Conservation (phyloP, 2,113 vertebrate species). For the Poecilia latipinna region DNA sequence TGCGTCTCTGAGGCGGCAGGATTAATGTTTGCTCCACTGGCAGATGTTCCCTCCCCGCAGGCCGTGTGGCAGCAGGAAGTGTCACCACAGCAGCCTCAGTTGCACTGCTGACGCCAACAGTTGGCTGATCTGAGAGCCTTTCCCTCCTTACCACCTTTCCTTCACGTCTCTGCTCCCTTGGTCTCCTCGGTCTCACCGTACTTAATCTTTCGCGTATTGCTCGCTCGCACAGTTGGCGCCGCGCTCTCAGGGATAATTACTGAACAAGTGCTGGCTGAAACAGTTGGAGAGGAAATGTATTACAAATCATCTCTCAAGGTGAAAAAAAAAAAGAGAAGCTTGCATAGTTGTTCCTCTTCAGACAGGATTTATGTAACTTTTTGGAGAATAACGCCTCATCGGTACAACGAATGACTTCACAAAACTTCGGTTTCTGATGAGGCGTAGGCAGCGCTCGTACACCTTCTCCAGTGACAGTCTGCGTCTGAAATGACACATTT, state of each 20-base stretch:
- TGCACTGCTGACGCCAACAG: constrained; percentile 50
- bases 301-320: constrained; percentile 38
- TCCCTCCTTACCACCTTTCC: constrained; percentile 28
- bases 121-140: constrained; percentile 61
- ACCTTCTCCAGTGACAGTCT: neutral
- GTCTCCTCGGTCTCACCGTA: constrained; percentile 33
- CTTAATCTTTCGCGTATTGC: constrained; percentile 55
- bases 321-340: neutral
- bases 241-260: constrained; percentile 61
- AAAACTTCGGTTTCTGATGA: neutral
- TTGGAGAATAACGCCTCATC: neutral
- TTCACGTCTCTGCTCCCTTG: constrained; percentile 25
- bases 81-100: constrained; percentile 47
- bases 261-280: constrained; percentile 33
- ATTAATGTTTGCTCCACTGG: constrained; percentile 58
- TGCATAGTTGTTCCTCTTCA: neutral
- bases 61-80: constrained; percentile 57
- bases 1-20: constrained; percentile 32
- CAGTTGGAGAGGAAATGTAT: constrained; percentile 45
- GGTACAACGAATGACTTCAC: neutral
- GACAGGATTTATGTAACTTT: neutral
- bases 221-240: constrained; percentile 33
- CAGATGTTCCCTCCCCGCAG: constrained; percentile 73
- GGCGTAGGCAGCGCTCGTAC: too few species aligned
- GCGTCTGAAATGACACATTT: constrained; percentile 40